Percentiles rank a stretch among this genome's conserved stretches.
Conservation (phyloP, 2,797 vertebrate species). For the Phrynocephalus vlangalii region DNA sequence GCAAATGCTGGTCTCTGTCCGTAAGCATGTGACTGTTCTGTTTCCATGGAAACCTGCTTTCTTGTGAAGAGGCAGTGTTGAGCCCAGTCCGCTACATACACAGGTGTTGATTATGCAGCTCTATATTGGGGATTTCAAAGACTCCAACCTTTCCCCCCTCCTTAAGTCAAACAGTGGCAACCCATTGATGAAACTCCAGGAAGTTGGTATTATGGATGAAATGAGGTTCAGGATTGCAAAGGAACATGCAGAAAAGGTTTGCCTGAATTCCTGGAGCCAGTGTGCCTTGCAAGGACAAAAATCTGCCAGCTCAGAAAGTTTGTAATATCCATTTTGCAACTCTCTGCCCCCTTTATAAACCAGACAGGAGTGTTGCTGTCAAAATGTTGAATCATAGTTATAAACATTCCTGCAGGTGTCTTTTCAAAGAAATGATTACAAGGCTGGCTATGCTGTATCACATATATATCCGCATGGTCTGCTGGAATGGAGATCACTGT, state of each 20-base stretch:
- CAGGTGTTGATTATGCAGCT: constrained; percentile 36
- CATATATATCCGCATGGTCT: too few relatives aligned
- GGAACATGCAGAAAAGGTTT: constrained; percentile 52
- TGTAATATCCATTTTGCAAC: background rate
- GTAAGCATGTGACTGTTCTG: constrained; percentile 61
- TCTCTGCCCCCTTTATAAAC: background rate
- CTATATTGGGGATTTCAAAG: constrained; percentile 33
- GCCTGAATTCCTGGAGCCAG: constrained; percentile 29
- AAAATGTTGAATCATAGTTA: constrained; percentile 21
- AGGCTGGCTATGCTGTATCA: constrained; percentile 22
- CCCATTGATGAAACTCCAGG: background rate
- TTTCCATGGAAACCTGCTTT: constrained; percentile 70
- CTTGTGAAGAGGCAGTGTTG: constrained; percentile 49
- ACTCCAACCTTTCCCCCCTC: background rate
- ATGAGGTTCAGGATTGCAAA: constrained; percentile 46
- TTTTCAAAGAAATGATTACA: constrained; percentile 49
- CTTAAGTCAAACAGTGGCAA: constrained; percentile 41
- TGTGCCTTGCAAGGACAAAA: background rate
- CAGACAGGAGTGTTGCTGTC: background rate
- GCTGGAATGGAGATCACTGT: background rate
- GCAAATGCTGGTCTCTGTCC: constrained; percentile 36
- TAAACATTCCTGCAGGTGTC: constrained; percentile 27
- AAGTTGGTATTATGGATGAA: constrained; percentile 39
- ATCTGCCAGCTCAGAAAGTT: background rate
- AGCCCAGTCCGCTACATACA: constrained; percentile 43